phyloP scores from a whole-genome alignment of 2,797 vertebrate species.

The Chaunax sp. region DNA sequence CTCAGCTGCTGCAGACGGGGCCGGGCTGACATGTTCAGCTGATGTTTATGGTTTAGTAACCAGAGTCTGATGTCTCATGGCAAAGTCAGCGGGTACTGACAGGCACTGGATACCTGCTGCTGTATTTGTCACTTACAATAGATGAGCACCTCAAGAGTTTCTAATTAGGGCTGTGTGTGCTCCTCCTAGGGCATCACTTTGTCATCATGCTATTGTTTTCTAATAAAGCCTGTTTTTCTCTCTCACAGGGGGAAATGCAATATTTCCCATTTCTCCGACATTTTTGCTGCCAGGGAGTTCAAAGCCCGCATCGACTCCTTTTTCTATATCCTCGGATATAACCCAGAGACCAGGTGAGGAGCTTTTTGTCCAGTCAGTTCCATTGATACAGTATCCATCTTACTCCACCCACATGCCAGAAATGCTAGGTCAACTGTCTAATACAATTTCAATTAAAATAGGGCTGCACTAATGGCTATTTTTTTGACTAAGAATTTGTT shows the following conservation, averaged over 20 bases:
- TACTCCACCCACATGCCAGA: neutral
- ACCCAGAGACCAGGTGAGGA: constrained; percentile 98
- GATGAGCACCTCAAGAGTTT: constrained; percentile 26
- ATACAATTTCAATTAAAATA: neutral
- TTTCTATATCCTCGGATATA: constrained; percentile 99
- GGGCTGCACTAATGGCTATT: neutral
- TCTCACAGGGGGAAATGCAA: constrained; percentile 96
- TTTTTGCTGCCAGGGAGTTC: constrained; percentile 99
- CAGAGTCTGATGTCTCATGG: constrained; percentile 34
- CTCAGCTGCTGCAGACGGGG: constrained; percentile 41
- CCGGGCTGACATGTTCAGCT: constrained; percentile 59
- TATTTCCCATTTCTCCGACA: constrained; percentile 99
- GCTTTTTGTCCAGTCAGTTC: constrained; percentile 4
- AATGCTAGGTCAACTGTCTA: neutral
- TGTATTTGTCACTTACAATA: constrained; percentile 56
- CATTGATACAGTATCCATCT: neutral
- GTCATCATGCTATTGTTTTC: constrained; percentile 49
- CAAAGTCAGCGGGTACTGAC: constrained; percentile 56
- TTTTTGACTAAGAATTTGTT: neutral
- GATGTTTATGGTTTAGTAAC: constrained; percentile 58
- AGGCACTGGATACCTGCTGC: constrained; percentile 58
- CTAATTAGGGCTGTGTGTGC: constrained; percentile 46
- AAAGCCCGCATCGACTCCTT: constrained; percentile 98
- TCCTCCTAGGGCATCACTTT: constrained; percentile 38
- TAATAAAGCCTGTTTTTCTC: constrained; percentile 66